Evolutionary conservation across 2,797 vertebrate species (phyloP), one percentile per base, ranked within the genome.

Genomic region (Acridotheres tristis): DNA sequence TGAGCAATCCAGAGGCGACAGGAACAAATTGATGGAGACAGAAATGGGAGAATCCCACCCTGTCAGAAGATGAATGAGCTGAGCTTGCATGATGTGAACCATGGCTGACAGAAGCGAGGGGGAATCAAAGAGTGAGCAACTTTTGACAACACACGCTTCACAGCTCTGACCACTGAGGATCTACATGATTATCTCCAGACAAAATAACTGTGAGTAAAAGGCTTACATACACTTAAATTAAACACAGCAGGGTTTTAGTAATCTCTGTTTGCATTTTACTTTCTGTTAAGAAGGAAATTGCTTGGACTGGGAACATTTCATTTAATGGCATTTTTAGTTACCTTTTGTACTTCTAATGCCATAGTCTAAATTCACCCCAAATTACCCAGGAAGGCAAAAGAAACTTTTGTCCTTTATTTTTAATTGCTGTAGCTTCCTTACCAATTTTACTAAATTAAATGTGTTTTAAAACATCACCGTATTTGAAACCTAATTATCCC

Each of bases 241-340:
- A 98, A 97, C 98, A 98, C 98, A 98, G 98, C 98, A 96, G 98
- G 98, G 96, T 96, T 98, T 97, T 97, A 95, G 97, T 98, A 98
- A 98, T 98, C 98, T 98, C 98, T 97, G 97, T 97, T 98, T 98
- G 98, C 97, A 96, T 98, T 98, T 98, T 97, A 97, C 96, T 98
- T 98, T 98, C 98, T 96, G 97, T 96, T 98, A 98, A 98, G 97
- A 97, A 98, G 96, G 97, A 98, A 98, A 98, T 98, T 98, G 98
- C 98, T 98, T 98, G 97, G 97, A 98, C 98, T 98, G 97, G 97
- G 98, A 98, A 98, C 98, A 97, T 98, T 98, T 98, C 98, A 98
- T 98, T 98, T 98, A 98, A 98, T 97, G 97, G 96, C 98, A 97
- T 98, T 98, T 98, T 98, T 98, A 98, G 97, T 98, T 98, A 98